phyloP scores from a whole-genome alignment of 2,888 invertebrate species.

The Dione juno region DNA sequence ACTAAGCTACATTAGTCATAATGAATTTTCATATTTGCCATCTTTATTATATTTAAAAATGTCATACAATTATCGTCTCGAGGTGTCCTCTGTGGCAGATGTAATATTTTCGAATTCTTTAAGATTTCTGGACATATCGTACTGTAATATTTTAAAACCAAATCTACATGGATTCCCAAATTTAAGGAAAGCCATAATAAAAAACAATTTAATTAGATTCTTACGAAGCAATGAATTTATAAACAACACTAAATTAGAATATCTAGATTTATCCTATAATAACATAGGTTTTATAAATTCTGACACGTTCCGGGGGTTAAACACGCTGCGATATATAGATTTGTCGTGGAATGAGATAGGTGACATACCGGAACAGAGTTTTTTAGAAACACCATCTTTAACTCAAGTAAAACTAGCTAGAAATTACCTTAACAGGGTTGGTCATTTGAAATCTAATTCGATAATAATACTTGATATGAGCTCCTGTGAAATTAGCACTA shows the following conservation, averaged over 20 bases:
- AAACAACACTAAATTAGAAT: conserved; percentile 84
- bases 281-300: conserved; percentile 84
- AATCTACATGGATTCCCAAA: conserved; percentile 85
- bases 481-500: conserved; percentile 85
- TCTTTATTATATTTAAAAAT: conserved; percentile 84
- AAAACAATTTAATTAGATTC: conserved; percentile 85
- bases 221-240: conserved; percentile 84
- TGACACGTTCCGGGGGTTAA: conserved; percentile 85
- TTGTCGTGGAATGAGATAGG: conserved; percentile 88
- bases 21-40: conserved; percentile 83
- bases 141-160: conserved; percentile 84
- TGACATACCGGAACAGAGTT: conserved; percentile 82
- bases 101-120: conserved; percentile 80
- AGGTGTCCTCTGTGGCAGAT: conserved; percentile 69
- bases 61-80: conserved; percentile 84
- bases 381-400: conserved; percentile 84
- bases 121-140: conserved; percentile 83
- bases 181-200: conserved; percentile 82
- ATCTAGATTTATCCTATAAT: conserved; percentile 87
- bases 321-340: conserved; percentile 84
- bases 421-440: conserved; percentile 85
- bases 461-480: conserved; percentile 85
- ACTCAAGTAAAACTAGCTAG: conserved; percentile 85
- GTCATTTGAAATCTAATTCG: conserved; percentile 83
- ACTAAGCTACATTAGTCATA: conserved; percentile 75